phyloP scores from a whole-genome alignment of 2,888 invertebrate species.

The Adineta ricciae region DNA sequence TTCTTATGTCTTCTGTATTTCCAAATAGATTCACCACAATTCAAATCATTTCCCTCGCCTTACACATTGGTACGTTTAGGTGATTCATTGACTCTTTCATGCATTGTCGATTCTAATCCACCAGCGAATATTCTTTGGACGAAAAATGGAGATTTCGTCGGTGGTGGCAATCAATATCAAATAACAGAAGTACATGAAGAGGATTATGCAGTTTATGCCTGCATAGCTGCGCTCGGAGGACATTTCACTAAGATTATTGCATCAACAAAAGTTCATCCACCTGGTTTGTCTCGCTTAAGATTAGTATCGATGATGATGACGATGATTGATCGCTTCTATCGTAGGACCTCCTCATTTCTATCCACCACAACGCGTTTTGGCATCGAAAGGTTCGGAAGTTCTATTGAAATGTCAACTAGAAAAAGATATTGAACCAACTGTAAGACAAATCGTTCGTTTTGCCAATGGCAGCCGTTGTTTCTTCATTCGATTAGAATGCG shows the following conservation, averaged over 20 bases:
- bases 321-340: background rate
- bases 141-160: conserved; percentile 26
- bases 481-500: background rate
- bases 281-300: background rate
- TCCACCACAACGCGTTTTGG: background rate
- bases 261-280: background rate
- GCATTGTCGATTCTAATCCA: conserved; percentile 31
- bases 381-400: conserved; percentile 5
- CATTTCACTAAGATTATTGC: conserved; percentile 17
- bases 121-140: conserved; percentile 27
- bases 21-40: conserved; percentile 20
- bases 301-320: background rate
- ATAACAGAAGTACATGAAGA: conserved; percentile 24
- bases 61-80: conserved; percentile 23
- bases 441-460: no score
- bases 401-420: conserved; percentile 25
- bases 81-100: conserved; percentile 21
- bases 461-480: background rate
- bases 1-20: background rate
- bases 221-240: conserved; percentile 26
- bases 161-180: conserved; percentile 21
- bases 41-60: conserved; percentile 3
- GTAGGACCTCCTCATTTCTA: conserved; percentile 27
- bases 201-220: conserved; percentile 29
- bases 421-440: conserved; percentile 28